Conservation (phyloP, 2,797 vertebrate species). For the Aldrovandia affinis region DNA sequence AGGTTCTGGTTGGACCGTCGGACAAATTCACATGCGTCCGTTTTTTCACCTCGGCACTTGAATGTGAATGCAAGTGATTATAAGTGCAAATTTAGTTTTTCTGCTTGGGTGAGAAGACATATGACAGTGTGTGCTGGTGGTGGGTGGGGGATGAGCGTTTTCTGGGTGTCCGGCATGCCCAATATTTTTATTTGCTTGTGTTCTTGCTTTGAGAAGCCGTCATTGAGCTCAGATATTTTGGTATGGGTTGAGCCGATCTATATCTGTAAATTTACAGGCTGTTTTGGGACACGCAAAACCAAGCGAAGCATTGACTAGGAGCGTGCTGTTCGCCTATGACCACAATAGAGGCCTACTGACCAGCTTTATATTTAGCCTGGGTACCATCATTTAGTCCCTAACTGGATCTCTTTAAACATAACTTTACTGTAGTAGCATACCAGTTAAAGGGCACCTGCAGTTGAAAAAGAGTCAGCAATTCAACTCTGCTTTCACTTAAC, state of each 20-base stretch:
- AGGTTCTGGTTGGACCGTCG: neutral
- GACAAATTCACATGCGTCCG: neutral
- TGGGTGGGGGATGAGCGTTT: neutral
- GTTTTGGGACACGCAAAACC: constrained; percentile 64
- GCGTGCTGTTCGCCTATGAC: constrained; percentile 44
- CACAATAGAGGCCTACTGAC: constrained; percentile 69
- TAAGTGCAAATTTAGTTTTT: neutral
- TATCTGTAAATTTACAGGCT: constrained; percentile 72
- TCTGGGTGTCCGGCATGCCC: constrained; percentile 55
- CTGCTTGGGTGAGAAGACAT: neutral
- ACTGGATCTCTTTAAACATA: constrained; percentile 68
- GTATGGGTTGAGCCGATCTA: constrained; percentile 59
- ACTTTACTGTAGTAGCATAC: constrained; percentile 53
- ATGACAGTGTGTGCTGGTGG: neutral
- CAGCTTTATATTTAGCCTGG: constrained; percentile 54
- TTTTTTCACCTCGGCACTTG: neutral
- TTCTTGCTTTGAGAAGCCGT: constrained; percentile 63
- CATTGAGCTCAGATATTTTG: constrained; percentile 65
- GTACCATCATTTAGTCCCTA: constrained; percentile 67
- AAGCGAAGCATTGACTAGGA: constrained; percentile 53
- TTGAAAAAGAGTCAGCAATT: neutral
- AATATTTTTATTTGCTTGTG: constrained; percentile 60
- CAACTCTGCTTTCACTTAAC: neutral
- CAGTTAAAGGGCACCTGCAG: constrained; percentile 46
- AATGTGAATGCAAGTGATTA: neutral